A percentile compares a stretch with the other conserved stretches of the same genome.
phyloP scores from a whole-genome alignment of 2,113 vertebrate genomes.

The Athene noctua region DNA sequence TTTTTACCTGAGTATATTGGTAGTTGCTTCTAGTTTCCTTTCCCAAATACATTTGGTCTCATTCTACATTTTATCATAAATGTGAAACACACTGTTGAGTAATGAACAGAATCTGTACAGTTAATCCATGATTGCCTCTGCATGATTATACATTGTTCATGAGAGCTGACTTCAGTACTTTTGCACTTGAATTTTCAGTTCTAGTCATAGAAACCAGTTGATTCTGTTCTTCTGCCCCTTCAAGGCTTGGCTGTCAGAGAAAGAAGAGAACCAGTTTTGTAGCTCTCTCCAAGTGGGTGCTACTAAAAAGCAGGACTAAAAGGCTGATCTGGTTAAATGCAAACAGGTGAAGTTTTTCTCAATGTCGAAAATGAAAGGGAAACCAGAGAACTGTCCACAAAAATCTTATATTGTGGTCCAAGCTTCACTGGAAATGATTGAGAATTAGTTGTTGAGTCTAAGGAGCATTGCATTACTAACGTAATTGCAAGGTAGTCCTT shows the following conservation, averaged over 20 bases:
- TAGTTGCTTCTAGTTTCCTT: not conserved
- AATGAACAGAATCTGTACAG: not conserved
- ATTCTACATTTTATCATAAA: not conserved
- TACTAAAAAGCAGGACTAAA: not conserved
- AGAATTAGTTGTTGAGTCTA: conserved; percentile 82
- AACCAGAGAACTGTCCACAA: not conserved
- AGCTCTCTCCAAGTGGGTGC: not conserved
- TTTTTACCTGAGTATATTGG: not conserved
- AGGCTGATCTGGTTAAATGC: not conserved
- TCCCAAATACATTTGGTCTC: not conserved
- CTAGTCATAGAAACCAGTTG: not conserved
- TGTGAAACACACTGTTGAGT: not conserved
- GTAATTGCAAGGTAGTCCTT: conserved; percentile 86
- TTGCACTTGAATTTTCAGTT: not conserved
- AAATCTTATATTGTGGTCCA: not conserved
- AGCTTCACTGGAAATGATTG: conserved; percentile 43
- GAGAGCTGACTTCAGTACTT: not conserved
- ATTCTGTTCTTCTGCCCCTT: not conserved
- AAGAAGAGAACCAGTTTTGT: not conserved
- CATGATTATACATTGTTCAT: not conserved
- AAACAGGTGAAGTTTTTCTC: not conserved
- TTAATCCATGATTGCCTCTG: not conserved
- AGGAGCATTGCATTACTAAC: conserved; percentile 82
- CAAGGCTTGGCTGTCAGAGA: not conserved
- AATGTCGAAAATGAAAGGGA: not conserved